Base-by-base conservation (phyloP, 2,113 vertebrate species). In the Lampris incognitus region DNA sequence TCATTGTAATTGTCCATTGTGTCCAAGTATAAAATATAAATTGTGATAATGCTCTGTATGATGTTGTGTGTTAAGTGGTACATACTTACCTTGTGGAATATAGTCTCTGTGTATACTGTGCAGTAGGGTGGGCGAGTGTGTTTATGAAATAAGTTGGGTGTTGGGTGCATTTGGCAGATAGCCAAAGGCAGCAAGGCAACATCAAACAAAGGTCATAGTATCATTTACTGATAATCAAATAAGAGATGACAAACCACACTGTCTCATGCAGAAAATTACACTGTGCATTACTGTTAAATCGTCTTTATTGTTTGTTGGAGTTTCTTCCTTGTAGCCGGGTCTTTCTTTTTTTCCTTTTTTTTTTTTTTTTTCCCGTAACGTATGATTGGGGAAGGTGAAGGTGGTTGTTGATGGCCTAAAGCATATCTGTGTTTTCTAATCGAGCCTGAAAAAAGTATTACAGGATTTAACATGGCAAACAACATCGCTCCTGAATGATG, bases 181-280 rank as follows among this genome's bases (percentile, higher is more conserved):
- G 91, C 92, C 92, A 89, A 86, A 84, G 89, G 91, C 91, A 86
- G 88, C 81, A 79, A 78, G 72, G 87, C 84, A 85, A 90, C 90
- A 89, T 89, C 90, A 88, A 57, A 75, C 88, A 87, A 86, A 87
- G 89, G 85, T 83, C 66, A 72, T 92, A 92, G 92, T 85, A 79
- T 86, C 73, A 83, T 92, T 93, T 89, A 81, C 83, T 8, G 46
- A 80, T 86, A 86, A 93, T 93, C 89, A 90, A 88, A 91, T 93
- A 88, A 93, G 83, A 92, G 90, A 93, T 93, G 91, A 92, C 91
- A 92, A 93, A 93, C 87, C 89, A 84, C 87, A 76, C 88, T 92
- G 92, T 92, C 90, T 72, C 82, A 89, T 88, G 87, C 85, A 52
- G 78, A 85, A 89, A 88, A 92, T 92, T 88, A 92, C 88, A 85